Percentiles rank a stretch among this genome's conserved stretches.
phyloP scores from a whole-genome alignment of 2,797 vertebrate genomes.

The Neomorphus geoffroyi region DNA sequence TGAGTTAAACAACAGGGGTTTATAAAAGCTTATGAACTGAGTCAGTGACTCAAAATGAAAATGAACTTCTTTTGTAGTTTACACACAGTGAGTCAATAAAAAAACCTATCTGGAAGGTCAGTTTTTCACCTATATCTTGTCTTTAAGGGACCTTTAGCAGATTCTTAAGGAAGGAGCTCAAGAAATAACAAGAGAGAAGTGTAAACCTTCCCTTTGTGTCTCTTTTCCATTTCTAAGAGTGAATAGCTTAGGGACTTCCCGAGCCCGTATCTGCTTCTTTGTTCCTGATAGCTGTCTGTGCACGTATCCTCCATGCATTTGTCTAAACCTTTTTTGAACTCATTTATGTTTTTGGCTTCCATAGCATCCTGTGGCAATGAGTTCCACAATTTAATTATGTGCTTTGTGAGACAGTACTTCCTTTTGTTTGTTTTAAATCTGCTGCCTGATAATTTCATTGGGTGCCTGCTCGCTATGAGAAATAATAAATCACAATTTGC shows the following conservation, averaged over 20 bases:
- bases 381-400: slow-evolving; percentile 21
- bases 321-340: slow-evolving; percentile 32
- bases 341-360: slow-evolving; percentile 30
- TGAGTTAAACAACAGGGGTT: neutral
- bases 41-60: neutral
- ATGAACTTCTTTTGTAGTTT: neutral
- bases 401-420: slow-evolving; percentile 44
- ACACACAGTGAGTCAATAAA: neutral
- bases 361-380: slow-evolving; percentile 30
- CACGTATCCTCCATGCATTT: slow-evolving; percentile 8
- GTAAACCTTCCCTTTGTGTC: neutral
- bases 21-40: neutral
- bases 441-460: slow-evolving; percentile 52
- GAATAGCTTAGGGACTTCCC: neutral
- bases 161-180: neutral
- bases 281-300: neutral
- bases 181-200: neutral
- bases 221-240: neutral
- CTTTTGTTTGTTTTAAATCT: slow-evolving; percentile 42
- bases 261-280: neutral
- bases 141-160: neutral
- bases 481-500: neutral
- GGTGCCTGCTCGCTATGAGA: neutral
- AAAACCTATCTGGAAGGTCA: neutral
- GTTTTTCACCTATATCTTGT: neutral